Evolutionary conservation across 2,888 invertebrate species (phyloP).

Genomic region (Diplazon laetatorius): DNA sequence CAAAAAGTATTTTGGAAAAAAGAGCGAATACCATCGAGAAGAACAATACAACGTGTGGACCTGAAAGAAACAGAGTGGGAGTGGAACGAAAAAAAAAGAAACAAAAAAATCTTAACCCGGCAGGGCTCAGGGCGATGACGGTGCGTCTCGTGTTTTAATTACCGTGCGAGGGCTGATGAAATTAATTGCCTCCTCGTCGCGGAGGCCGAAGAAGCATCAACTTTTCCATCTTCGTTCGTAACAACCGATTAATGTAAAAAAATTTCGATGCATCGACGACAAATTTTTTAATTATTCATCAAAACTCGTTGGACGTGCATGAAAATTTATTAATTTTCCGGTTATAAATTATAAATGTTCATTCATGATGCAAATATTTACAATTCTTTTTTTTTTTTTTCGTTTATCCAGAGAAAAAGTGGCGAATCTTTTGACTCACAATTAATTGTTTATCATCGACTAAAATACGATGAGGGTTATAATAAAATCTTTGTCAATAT

Average conservation of each 20-base stretch:
- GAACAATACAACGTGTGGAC: too few species aligned
- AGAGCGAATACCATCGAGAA: too few species aligned
- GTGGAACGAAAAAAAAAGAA: slow-evolving; percentile 52
- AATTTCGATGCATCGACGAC: slow-evolving; percentile 52
- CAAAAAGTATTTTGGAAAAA: too few species aligned
- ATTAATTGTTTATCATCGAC: not conserved
- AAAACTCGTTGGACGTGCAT: not conserved
- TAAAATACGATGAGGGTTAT: not conserved
- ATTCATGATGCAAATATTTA: too few species aligned
- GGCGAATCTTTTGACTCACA: too few species aligned
- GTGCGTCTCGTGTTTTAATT: slow-evolving; percentile 69
- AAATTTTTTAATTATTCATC: slow-evolving; percentile 25
- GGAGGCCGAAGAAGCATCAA: slow-evolving; percentile 24
- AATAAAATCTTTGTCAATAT: not conserved
- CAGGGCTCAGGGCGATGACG: slow-evolving; percentile 54
- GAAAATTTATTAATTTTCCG: slow-evolving; percentile 6
- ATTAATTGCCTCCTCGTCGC: slow-evolving; percentile 67
- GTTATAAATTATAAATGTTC: not conserved
- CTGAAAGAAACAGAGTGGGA: slow-evolving; percentile 63
- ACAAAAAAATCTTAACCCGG: slow-evolving; percentile 8
- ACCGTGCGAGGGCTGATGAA: slow-evolving; percentile 45
- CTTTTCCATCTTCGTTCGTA: slow-evolving; percentile 44
- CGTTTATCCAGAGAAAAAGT: too few species aligned
- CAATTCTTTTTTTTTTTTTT: too few species aligned
- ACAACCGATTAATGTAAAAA: slow-evolving; percentile 63